Base-by-base conservation (phyloP, 92 coral and sea anemone genomes). In the Meandrina meandrites region DNA sequence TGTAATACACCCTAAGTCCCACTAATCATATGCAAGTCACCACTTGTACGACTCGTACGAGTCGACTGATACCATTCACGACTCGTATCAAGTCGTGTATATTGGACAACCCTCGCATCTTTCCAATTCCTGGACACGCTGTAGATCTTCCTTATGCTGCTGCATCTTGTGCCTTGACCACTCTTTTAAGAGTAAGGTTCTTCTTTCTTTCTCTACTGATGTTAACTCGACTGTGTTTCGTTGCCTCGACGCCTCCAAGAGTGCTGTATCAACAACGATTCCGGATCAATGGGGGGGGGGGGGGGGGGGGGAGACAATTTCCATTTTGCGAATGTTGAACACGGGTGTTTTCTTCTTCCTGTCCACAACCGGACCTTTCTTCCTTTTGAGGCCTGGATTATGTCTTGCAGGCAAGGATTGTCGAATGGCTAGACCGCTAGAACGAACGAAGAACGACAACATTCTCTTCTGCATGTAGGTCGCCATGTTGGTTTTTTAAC, bases 251-350 rank as follows among this genome's bases (percentile, higher is more conserved):
- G 93, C 79, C 30, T 93, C 93, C 34, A 95, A 79, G 1, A 92
- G 84, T 9, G 89, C 87, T 35, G 93, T 86, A 58, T 94, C 10
- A 89, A 87, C 19, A 93, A 76, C 10, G 99, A 89, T 24, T 96
- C 99, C 0, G 95, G 95, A 67, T 96, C 99, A 4, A 90, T 86
- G 0, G 99, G 99, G 99, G 99, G n/a, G n/a, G n/a, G n/a, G n/a
- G n/a, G n/a, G n/a, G n/a, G n/a, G n/a, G n/a, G n/a, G n/a, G n/a
- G n/a, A n/a, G 1, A 96, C 96, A 47, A 96, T 78, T 83, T 96
- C 57, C n/a, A 96, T 94, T 88, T 96, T 96, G 36, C 96, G 96
- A 28, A 92, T n/a, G n/a, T n/a, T 80, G 36, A 86, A 57, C 19
- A 84, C 88, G 17, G 82, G 42, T 9, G 84, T 66, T 78, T 90